Evolutionary conservation across 2,888 invertebrate species (phyloP).

Genomic region (Drosophila austrosaltans): DNA sequence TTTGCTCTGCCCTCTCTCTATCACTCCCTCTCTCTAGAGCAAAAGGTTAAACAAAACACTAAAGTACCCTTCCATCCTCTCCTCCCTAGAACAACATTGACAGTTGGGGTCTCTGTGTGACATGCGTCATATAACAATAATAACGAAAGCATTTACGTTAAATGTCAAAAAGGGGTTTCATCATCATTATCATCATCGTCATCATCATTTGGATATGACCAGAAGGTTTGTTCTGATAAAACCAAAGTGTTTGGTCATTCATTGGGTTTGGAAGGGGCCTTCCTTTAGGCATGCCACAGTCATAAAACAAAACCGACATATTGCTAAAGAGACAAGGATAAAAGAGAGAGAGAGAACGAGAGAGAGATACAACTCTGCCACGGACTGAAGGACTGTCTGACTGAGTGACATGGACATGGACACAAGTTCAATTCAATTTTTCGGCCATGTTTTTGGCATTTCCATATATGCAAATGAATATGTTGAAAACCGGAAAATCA

Average conservation of each 20-base stretch:
- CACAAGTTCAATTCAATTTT: slow-evolving; percentile 77
- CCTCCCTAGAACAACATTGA: neutral
- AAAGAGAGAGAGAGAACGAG: too few species aligned
- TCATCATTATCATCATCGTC: slow-evolving; percentile 20
- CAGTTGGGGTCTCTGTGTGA: slow-evolving; percentile 1
- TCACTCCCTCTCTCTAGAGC: neutral
- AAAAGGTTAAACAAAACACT: slow-evolving; percentile 13
- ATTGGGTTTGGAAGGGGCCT: slow-evolving; percentile 25
- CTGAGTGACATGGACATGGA: slow-evolving; percentile 55
- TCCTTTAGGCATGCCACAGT: slow-evolving; percentile 25
- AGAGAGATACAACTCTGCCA: slow-evolving; percentile 18
- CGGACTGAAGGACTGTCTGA: slow-evolving; percentile 40
- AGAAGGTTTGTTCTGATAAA: slow-evolving; percentile 40
- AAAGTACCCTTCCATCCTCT: neutral
- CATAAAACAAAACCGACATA: slow-evolving; percentile 63
- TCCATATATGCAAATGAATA: slow-evolving; percentile 76
- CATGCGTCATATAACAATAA: slow-evolving; percentile 67
- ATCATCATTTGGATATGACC: slow-evolving; percentile 2
- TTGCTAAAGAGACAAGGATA: slow-evolving; percentile 22
- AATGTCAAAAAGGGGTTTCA: slow-evolving; percentile 69
- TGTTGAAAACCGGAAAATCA: slow-evolving; percentile 66
- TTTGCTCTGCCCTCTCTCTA: slow-evolving; percentile 1
- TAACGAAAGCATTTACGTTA: slow-evolving; percentile 74
- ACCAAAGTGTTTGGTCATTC: slow-evolving; percentile 71
- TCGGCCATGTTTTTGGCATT: slow-evolving; percentile 76